Evolutionary conservation across 2,888 invertebrate species (phyloP), one percentile per base, ranked within the genome.

Genomic region (Smittia aterrima): DNA sequence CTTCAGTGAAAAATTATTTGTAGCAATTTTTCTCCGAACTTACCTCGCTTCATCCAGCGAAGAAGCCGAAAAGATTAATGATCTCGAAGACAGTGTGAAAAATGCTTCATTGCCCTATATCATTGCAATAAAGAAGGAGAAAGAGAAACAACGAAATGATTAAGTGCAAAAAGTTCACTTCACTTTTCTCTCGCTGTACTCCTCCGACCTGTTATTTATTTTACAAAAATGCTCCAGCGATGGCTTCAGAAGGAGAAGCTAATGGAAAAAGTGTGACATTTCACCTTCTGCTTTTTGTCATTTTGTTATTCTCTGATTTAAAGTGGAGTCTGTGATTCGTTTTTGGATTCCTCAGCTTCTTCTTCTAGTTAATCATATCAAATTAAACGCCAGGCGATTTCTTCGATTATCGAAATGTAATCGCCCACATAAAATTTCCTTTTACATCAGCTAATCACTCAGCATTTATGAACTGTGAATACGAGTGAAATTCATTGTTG

Each of bases 31-130:
- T 64, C 64, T 64, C 22, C 9, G 22, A 25, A 64, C 27, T 64
- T 25, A 64, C 64, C 64, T 64, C 27, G 27, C n/a, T 58, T 2
- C n/a, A 13, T n/a, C 13, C 58, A 58, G 66, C 16, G 25, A 68
- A 68, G 54, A 71, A 40, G n/a, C 58, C 58, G 58, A 58, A 64
- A 54, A 72, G 72, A 72, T 72, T 72, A 72, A 72, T 72, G 72
- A 72, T 54, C 22, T 27, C 53, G 72, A 72, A 72, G 72, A 72
- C 58, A 72, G 62, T 62, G 72, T 62, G 62, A 72, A 72, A 72
- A 72, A 72, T 72, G 72, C 54, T 72, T 72, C 72, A 72, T 72
- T 72, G 72, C 72, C 72, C 72, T 72, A 72, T 72, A 72, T 72
- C 72, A 72, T 72, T 72, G 72, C 62, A 71, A 71, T 71, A 71